Percentiles rank a stretch among this genome's conserved stretches.
Evolutionary conservation across 2,888 invertebrate genomes (phyloP).

Genomic region (Hydropsyche betteni): DNA sequence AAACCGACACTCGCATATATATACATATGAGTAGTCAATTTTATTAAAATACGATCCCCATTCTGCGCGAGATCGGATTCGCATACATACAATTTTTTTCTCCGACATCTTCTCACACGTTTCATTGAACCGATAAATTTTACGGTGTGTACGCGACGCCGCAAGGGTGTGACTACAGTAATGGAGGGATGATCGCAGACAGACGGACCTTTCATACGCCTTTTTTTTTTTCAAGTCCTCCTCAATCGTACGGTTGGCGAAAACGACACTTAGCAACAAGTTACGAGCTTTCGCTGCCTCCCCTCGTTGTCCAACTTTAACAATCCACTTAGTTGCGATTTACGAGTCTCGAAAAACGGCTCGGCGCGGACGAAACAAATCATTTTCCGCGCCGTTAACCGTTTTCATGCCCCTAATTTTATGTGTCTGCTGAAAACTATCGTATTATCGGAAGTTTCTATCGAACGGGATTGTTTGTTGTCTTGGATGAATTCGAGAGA

Average conservation of each 20-base stretch:
- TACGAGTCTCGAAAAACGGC: conserved; percentile 36
- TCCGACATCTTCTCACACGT: not conserved
- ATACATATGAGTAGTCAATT: too few species aligned
- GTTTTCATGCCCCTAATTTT: conserved; percentile 25
- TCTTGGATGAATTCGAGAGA: too few species aligned
- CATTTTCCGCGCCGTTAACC: conserved; percentile 44
- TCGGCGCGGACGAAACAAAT: conserved; percentile 37
- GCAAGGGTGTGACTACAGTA: conserved; percentile 16
- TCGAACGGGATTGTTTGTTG: not conserved
- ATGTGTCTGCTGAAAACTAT: conserved; percentile 21
- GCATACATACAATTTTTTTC: too few species aligned
- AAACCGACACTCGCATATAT: too few species aligned
- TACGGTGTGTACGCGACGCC: not conserved
- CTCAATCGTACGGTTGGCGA: not conserved
- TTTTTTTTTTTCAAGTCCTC: conserved; percentile 1
- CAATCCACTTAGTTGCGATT: conserved; percentile 36
- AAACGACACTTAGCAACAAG: conserved; percentile 41
- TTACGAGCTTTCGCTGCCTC: conserved; percentile 37
- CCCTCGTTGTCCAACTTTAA: conserved; percentile 31
- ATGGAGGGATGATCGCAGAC: conserved; percentile 21
- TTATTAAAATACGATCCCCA: too few species aligned
- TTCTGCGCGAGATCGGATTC: too few species aligned
- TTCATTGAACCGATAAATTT: conserved; percentile 10
- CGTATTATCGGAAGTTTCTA: not conserved
- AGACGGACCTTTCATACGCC: not conserved